Evolutionary conservation across 2,113 vertebrate species (phyloP), one percentile per base, ranked within the genome.

Genomic region (Malaclemys terrapin): DNA sequence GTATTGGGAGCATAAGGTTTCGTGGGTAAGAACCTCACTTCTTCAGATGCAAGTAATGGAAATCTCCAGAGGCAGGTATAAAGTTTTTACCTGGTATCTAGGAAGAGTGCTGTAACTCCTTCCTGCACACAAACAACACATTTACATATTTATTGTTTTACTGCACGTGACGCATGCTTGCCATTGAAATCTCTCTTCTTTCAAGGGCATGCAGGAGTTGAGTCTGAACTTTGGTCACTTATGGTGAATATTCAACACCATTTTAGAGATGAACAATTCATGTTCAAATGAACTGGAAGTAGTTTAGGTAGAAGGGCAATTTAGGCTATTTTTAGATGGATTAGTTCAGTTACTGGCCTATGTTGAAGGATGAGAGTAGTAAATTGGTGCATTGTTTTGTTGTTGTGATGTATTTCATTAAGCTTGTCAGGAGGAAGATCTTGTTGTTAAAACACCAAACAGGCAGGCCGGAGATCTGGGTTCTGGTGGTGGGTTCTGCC

Each of bases 361-460:
- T 0, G 1, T 12, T 12, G 29, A 38, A 78, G 22, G 62, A 19
- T 0, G 1, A 10, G 0, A 1, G 12, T 1, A 79, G 47, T 47
- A 85, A 87, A 85, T 42, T 3, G 84, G 52, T 78, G 22, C 19
- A 72, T 6, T 1, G 0, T 82, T 91, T 85, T 80, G 47, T 80
- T 27, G 57, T 8, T 75, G 19, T 75, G 69, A 22, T 22, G 10
- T 38, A 10, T 27, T 38, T 16, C 1, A 1, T n/a, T 20, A 38
- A 81, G 22, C 8, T 79, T 49, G 13, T 6, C 4, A 4, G 22
- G n/a, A 84, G 35, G 29, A 45, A n/a, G 42, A 49, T 19, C 8
- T 45, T 84, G 42, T 42, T 25, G 2, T 27, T 31, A 65, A 87
- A 72, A 25, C 38, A 19, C 80, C 27, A 1, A 1, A 6, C 4